These are phyloP conservation scores for Andrena camellia DNA, from an alignment of 2,888 invertebrate genomes.

Conservation along the genomic window DNA sequence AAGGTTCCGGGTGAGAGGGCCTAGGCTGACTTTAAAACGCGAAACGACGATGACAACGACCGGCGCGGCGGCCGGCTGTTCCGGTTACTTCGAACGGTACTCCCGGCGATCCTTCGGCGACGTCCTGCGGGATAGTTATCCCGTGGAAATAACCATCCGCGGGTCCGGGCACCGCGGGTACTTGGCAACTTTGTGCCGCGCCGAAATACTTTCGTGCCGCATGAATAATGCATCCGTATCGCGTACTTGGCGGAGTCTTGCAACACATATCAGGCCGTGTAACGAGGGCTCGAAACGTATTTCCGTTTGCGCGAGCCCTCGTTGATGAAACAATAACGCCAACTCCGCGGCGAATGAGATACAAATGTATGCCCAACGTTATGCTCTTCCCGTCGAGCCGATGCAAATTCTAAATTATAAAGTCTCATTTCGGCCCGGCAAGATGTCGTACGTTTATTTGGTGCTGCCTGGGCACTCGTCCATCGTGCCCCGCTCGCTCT, in stretches of 20 bases:
- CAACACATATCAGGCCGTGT: conserved; percentile 54
- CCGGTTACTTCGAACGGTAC: conserved; percentile 66
- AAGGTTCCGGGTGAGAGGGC: conserved; percentile 76
- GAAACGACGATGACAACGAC: conserved; percentile 67
- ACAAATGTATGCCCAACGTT: conserved; percentile 7
- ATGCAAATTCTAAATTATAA: conserved; percentile 10
- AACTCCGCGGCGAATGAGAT: conserved; percentile 6
- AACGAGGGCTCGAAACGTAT: conserved; percentile 61
- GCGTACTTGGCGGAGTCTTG: conserved; percentile 48
- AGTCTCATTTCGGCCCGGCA: conserved; percentile 7
- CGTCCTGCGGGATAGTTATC: conserved; percentile 67
- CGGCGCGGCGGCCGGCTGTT: conserved; percentile 54
- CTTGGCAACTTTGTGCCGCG: conserved; percentile 57
- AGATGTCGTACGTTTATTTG: conserved; percentile 8
- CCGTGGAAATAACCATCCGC: conserved; percentile 65
- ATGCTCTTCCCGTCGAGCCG: background rate
- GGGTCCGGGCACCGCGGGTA: conserved; percentile 34
- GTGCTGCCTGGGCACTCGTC: background rate
- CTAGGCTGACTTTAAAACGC: conserved; percentile 67
- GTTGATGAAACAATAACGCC: conserved; percentile 56
- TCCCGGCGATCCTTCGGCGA: conserved; percentile 29
- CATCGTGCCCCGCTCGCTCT: background rate
- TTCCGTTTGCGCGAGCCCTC: conserved; percentile 59
- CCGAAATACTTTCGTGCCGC: conserved; percentile 62
- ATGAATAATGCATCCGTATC: conserved; percentile 70